Base-by-base conservation (phyloP, 2,888 invertebrate species). In the Rhamphomyia laevipes region DNA sequence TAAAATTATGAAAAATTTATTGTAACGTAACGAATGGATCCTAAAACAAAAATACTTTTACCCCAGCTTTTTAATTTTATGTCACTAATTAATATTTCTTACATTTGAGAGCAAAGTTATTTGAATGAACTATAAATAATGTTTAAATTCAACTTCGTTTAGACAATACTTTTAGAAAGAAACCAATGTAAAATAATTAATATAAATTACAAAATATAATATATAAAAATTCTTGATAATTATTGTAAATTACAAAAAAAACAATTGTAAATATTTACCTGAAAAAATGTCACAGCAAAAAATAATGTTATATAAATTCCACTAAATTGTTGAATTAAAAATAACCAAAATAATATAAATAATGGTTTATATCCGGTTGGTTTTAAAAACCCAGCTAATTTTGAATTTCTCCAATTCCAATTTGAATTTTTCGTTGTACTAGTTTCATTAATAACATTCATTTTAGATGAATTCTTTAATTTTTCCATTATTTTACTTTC, bases 291-390 rank as follows among this genome's bases (percentile, higher is more conserved):
- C 21, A 79, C 76, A 0, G 78, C 77, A 59, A 77, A 78, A 62
- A 78, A 79, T 2, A 78, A 65, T 1, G 77, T 78, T 9, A 78
- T 75, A 57, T 79, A 79, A 54, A 79, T 77, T 38, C 79, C 79
- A 21, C 76, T 73, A 54, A 76, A 77, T 56, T 79, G 77, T 61
- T 79, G 78, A 57, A 77, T 75, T 42, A 74, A 65, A 61, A 78
- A 79, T 13, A 79, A 63, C 11, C 74, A 67, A 51, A 75, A 70
- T 13, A 79, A 66, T 43, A 79, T 72, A 10, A 73, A 51, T 56
- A 78, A 59, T 0, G 79, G 78, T 58, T 78, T 78, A 64, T 76
- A 77, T 12, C 77, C 78, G 2, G 77, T 77, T 1, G 78, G 77
- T 57, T 73, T 73, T 11, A 72, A 52, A 53, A 78, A 74, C 15